Evolutionary conservation across 2,113 vertebrate species (phyloP).

Genomic region (Leptosomus discolor): DNA sequence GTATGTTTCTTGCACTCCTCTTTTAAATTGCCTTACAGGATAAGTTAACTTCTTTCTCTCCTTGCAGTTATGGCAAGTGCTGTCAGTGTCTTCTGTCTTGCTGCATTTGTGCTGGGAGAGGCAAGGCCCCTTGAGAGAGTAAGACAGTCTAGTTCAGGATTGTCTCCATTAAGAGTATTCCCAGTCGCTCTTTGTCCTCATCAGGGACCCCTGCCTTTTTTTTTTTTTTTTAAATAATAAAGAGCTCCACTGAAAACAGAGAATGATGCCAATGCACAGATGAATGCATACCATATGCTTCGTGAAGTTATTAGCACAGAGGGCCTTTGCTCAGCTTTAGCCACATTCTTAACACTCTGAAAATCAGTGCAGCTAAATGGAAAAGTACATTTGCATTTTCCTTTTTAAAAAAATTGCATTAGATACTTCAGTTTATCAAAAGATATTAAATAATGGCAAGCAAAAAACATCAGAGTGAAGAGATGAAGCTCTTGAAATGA

Average conservation of each 20-base stretch:
- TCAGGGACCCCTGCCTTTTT: not conserved
- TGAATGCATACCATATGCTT: not conserved
- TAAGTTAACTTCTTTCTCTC: not conserved
- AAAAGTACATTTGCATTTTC: not conserved
- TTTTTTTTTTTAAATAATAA: not conserved
- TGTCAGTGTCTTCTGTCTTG: not conserved
- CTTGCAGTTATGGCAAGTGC: not conserved
- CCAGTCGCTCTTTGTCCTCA: not conserved
- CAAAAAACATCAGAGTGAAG: not conserved
- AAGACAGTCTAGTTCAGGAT: not conserved
- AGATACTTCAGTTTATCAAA: not conserved
- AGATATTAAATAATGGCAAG: not conserved
- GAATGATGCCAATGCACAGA: not conserved
- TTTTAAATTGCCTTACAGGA: not conserved
- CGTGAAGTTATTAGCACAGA: not conserved
- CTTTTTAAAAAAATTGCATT: not conserved
- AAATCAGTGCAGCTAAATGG: not conserved
- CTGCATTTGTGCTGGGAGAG: not conserved
- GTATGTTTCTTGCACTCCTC: not conserved
- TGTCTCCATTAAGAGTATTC: not conserved
- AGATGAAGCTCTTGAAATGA: not conserved
- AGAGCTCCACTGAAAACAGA: not conserved
- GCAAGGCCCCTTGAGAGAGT: not conserved
- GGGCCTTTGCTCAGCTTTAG: not conserved
- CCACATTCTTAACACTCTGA: not conserved